Conservation (phyloP, 2,888 invertebrate species). For the Oxyscelio sp. region DNA sequence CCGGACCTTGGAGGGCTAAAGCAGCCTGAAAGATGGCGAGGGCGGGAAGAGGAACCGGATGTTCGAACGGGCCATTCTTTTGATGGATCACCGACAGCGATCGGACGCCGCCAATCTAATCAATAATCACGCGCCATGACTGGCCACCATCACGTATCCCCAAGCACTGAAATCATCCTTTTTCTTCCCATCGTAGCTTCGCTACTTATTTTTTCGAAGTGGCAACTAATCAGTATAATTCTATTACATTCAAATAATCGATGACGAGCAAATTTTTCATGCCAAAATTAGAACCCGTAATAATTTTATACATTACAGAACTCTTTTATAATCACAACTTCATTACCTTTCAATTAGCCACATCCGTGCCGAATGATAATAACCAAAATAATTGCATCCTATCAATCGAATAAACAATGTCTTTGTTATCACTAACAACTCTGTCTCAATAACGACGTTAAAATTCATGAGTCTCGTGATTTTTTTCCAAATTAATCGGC, state of each 20-base stretch:
- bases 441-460: no score
- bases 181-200: slow-evolving; percentile 75
- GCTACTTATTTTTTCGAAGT: slow-evolving; percentile 30
- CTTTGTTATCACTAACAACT: no score
- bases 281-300: neutral
- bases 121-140: slow-evolving; percentile 86
- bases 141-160: slow-evolving; percentile 83
- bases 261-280: slow-evolving; percentile 33
- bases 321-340: no score
- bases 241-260: slow-evolving; percentile 70
- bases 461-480: neutral
- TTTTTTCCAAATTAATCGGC: slow-evolving; percentile 12
- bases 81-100: slow-evolving; percentile 88
- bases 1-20: slow-evolving; percentile 52
- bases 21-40: slow-evolving; percentile 75
- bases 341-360: no score
- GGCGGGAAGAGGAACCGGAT: slow-evolving; percentile 78
- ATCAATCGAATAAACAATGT: no score
- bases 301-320: no score
- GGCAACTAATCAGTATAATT: slow-evolving; percentile 72
- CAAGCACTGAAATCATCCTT: slow-evolving; percentile 85
- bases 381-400: no score
- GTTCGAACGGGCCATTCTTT: slow-evolving; percentile 77
- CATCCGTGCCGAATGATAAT: no score
- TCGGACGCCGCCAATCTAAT: slow-evolving; percentile 87